Percentiles rank a stretch among this genome's conserved stretches.
These are phyloP conservation scores for Araneus ventricosus DNA, from an alignment of 1,140 invertebrate genomes.

Conservation along the genomic window DNA sequence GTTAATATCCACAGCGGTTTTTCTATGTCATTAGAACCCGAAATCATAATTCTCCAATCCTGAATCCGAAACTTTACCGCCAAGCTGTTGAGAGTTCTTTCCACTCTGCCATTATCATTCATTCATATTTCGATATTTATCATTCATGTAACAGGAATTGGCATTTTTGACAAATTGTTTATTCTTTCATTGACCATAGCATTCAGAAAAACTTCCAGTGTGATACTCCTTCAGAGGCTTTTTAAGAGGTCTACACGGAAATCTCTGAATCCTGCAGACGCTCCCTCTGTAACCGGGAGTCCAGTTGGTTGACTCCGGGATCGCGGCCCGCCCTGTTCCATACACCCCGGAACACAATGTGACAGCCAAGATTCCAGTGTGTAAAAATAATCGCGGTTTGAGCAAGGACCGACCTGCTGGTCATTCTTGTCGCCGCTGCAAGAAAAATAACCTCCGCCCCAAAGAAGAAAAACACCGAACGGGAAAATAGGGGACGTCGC, in stretches of 20 bases:
- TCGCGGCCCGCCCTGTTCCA: not conserved
- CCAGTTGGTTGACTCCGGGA: constrained; percentile 51
- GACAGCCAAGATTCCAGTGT: constrained; percentile 63
- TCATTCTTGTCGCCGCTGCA: constrained; percentile 45
- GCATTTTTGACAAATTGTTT: no score
- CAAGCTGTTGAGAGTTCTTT: no score
- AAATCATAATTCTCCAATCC: no score
- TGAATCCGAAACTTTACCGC: no score
- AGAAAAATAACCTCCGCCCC: constrained; percentile 15
- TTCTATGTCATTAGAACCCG: no score
- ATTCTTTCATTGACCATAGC: not conserved
- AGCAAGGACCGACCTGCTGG: constrained; percentile 63
- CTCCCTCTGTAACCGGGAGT: constrained; percentile 13
- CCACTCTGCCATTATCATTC: no score
- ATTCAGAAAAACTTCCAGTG: no score
- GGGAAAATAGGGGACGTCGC: constrained; percentile 59
- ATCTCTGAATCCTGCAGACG: not conserved
- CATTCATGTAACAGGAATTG: no score
- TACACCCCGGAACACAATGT: not conserved
- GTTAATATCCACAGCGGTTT: no score
- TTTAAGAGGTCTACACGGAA: not conserved
- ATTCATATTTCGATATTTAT: no score
- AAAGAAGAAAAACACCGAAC: not conserved
- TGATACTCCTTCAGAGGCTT: no score
- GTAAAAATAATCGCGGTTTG: constrained; percentile 71